These are phyloP conservation scores for Dendrolimus punctatus DNA, from an alignment of 1,140 invertebrate genomes.

Conservation along the genomic window DNA sequence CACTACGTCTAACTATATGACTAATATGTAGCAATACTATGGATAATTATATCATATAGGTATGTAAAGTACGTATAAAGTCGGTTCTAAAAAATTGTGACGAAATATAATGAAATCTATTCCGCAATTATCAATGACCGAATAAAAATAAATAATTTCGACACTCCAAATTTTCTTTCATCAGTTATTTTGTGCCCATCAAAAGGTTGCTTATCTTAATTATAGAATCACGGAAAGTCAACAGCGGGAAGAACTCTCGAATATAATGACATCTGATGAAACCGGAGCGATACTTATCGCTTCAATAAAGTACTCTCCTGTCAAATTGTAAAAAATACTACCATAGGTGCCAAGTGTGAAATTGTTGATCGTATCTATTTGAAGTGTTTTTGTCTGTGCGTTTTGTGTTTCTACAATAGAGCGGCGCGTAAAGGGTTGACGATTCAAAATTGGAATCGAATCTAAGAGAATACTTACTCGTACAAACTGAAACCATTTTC, in stretches of 20 bases:
- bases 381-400: slow-evolving; percentile 15
- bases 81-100: no score
- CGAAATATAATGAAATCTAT: no score
- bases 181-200: not conserved
- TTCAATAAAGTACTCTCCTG: slow-evolving; percentile 31
- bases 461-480: no score
- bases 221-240: slow-evolving; percentile 28
- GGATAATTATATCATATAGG: no score
- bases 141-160: no score
- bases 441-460: no score
- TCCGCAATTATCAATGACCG: no score
- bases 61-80: no score
- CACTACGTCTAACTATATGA: no score
- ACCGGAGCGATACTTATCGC: slow-evolving; percentile 43
- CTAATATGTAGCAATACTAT: no score
- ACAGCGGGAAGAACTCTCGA: slow-evolving; percentile 27
- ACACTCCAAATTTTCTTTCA: no score
- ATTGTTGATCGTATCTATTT: slow-evolving; percentile 53
- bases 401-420: slow-evolving; percentile 19
- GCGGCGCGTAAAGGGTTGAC: not conserved
- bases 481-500: no score
- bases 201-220: slow-evolving; percentile 5
- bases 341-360: slow-evolving; percentile 49
- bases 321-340: slow-evolving; percentile 30
- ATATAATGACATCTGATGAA: slow-evolving; percentile 29